Evolutionary conservation across 1,140 invertebrate genomes (phyloP).

Genomic region (Drosophila asahinai): DNA sequence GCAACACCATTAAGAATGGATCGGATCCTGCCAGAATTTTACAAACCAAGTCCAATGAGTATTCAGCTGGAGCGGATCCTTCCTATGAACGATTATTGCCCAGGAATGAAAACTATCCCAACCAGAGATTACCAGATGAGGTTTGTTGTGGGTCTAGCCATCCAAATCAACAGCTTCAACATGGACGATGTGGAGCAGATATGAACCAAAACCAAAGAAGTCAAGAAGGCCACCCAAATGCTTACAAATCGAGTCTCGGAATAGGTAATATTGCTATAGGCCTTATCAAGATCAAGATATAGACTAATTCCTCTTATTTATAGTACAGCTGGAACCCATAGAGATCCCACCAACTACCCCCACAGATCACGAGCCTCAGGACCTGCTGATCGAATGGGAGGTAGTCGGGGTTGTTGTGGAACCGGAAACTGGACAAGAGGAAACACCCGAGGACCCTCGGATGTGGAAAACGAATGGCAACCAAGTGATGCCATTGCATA

Average conservation of each 20-base stretch:
- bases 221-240: not conserved
- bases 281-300: not conserved
- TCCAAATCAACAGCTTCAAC: not conserved
- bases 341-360: not conserved
- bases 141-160: not conserved
- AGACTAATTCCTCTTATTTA: slow-evolving; percentile 14
- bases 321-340: not conserved
- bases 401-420: not conserved
- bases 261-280: not conserved
- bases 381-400: not conserved
- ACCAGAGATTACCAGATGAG: not conserved
- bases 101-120: not conserved
- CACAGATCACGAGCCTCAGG: not conserved
- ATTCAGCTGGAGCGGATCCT: not conserved
- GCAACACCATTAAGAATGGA: not conserved
- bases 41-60: not conserved
- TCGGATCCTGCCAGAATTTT: not conserved
- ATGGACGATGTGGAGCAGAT: not conserved
- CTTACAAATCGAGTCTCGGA: not conserved
- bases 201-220: not conserved
- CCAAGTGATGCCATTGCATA: not conserved
- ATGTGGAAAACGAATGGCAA: not conserved
- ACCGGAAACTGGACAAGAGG: not conserved
- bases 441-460: not conserved
- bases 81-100: not conserved